Evolutionary conservation across 1,140 invertebrate species (phyloP), one percentile per base, ranked within the genome.

Genomic region (Formica selysi): DNA sequence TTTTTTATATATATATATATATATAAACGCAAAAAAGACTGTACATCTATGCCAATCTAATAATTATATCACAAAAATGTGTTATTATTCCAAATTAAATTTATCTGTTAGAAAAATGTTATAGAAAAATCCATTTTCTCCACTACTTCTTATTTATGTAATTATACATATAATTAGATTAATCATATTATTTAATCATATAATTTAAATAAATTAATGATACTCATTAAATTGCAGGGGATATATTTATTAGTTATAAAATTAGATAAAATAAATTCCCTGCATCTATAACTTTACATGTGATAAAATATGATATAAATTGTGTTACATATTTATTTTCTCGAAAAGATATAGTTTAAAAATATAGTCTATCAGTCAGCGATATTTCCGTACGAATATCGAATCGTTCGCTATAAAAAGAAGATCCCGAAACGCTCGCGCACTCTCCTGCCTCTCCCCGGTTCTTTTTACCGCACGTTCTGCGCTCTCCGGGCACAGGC

Each of bases 381-480:
- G 68, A 36, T 74, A 83, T 83, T 83, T 64, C 6, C 51, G 22
- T 51, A 36, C 79, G 51, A 32, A 22, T 74, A 73, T 83, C 68
- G 68, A 83, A 62, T 74, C 19, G 68, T 61, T 19, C 68, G 67
- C 19, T 57, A 73, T 74, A 83, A 83, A 83, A 83, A 73, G 78
- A 81, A 83, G 79, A 73, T 83, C 38, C 79, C 62, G 61, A 78
- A 86, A 79, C 73, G 78, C 83, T 32, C 44, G 59, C 44, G 26
- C 38, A 8, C 62, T 44, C 19, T 57, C 44, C 44, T 13, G 48
- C 36, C 64, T 19, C 54, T 57, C 26, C 41, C 10, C 32, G 22
- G 32, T 62, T 70, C 59, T 44, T 89, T 80, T 80, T 62, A 87
- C 76, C 85, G 78, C 44, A 76, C 61, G 65, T 68, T 65, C 67